Base-by-base conservation (phyloP, 2,797 vertebrate species). In the Cichlasoma orientale region DNA sequence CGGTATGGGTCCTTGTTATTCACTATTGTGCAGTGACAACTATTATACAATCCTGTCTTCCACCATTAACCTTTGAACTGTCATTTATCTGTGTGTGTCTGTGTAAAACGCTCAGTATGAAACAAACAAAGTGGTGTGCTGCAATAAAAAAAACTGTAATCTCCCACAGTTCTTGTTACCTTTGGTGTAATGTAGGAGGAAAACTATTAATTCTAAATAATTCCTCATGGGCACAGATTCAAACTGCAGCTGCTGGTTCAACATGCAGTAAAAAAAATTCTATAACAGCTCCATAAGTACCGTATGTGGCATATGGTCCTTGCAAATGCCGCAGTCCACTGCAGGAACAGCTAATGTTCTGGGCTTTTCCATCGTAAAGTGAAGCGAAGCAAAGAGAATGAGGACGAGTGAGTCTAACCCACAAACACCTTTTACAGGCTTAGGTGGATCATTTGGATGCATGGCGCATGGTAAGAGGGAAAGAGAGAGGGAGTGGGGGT, bases 371-470 rank as follows among this genome's bases (percentile, higher is more conserved):
- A 3, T 92, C 86, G 71, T 93, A 92, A 93, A 94, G 87, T 66
- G 90, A 92, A 91, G 88, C 47, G 82, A 82, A 87, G 92, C 91
- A 88, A 86, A 92, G 85, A 90, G 82, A 92, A 92, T 88, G 87
- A 92, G 86, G 88, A 90, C 72, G 87, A 91, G 92, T 80, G 87
- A 78, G 86, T 88, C 79, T 82, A 86, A 89, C 87, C 84, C 87
- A 77, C 88, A 90, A 88, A 90, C 86, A 91, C 90, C 84, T 91
- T 92, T 92, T 87, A 90, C 74, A 33, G 80, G 83, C 83, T 88
- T 74, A 79, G 79, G 76, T 74, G 84, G 88, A 82, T 91, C 87
- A 91, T 92, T 90, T 75, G 82, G 79, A 89, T 90, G 89, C 88
- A 84, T 57, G 85, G 79, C 74, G 90, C 87, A 86, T 79, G 84